phyloP scores from a whole-genome alignment of 2,113 vertebrate genomes.

The Phodopus roborovskii region DNA sequence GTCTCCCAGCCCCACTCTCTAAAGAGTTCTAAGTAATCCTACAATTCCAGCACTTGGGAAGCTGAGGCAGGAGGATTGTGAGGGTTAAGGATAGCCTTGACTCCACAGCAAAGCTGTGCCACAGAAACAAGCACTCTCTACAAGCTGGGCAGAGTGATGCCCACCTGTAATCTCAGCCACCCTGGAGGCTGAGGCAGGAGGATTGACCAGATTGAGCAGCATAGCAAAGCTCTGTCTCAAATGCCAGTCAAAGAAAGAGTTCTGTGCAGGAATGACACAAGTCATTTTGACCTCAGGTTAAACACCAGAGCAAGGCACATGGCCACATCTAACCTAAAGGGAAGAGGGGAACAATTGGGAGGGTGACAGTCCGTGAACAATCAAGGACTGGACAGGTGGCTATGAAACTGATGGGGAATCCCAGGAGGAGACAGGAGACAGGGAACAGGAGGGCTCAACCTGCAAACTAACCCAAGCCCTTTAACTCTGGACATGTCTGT shows the following conservation, averaged over 20 bases:
- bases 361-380: not conserved
- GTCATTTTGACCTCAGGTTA: not conserved
- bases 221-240: not conserved
- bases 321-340: not conserved
- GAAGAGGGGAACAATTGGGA: not conserved
- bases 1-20: not conserved
- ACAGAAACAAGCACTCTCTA: not conserved
- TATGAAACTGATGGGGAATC: not conserved
- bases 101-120: not conserved
- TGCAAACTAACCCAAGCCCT: not conserved
- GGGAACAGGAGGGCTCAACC: not conserved
- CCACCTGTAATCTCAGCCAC: not conserved
- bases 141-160: not conserved
- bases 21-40: not conserved
- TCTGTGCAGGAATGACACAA: not conserved
- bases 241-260: not conserved
- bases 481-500: not conserved
- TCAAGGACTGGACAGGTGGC: not conserved
- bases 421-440: no score
- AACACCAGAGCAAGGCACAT: not conserved
- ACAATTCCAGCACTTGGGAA: not conserved
- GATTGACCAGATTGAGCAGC: not conserved
- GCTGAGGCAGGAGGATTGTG: not conserved
- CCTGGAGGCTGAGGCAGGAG: not conserved
- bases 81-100: not conserved